Conservation (phyloP, 2,797 vertebrate species). For the Danio choprae region DNA sequence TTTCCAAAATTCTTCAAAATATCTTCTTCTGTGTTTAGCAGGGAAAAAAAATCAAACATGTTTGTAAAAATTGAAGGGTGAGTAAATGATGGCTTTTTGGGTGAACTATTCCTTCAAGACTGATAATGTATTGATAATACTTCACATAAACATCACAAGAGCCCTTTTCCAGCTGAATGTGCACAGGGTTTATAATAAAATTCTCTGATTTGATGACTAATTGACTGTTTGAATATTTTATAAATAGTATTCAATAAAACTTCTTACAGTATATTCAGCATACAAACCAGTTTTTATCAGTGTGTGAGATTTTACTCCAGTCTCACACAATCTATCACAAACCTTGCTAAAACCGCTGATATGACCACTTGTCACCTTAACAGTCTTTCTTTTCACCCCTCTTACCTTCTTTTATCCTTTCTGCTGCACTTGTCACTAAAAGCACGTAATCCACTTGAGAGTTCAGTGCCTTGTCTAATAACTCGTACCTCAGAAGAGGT, state of each 20-base stretch:
- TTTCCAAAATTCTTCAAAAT: no score
- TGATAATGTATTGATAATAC: background rate
- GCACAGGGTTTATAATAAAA: background rate
- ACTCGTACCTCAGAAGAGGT: constrained; percentile 87
- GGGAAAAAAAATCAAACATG: no score
- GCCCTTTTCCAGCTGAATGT: background rate
- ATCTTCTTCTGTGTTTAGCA: no score
- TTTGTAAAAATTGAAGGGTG: no score
- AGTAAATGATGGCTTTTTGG: no score
- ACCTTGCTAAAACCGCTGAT: constrained; percentile 65
- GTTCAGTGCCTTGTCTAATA: constrained; percentile 92
- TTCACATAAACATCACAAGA: background rate
- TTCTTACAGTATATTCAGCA: background rate
- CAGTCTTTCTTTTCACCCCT: constrained; percentile 52
- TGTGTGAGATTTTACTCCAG: background rate
- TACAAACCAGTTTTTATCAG: background rate
- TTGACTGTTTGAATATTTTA: background rate
- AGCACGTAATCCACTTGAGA: constrained; percentile 93
- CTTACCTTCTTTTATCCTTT: constrained; percentile 54
- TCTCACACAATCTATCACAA: constrained; percentile 26
- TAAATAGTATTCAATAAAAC: background rate
- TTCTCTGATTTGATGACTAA: background rate
- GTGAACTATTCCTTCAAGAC: background rate
- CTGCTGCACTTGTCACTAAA: constrained; percentile 78
- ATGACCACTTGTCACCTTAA: constrained; percentile 60